Evolutionary conservation across 2,888 invertebrate genomes (phyloP), one percentile per base, ranked within the genome.

Genomic region (Ectobius pallidus): DNA sequence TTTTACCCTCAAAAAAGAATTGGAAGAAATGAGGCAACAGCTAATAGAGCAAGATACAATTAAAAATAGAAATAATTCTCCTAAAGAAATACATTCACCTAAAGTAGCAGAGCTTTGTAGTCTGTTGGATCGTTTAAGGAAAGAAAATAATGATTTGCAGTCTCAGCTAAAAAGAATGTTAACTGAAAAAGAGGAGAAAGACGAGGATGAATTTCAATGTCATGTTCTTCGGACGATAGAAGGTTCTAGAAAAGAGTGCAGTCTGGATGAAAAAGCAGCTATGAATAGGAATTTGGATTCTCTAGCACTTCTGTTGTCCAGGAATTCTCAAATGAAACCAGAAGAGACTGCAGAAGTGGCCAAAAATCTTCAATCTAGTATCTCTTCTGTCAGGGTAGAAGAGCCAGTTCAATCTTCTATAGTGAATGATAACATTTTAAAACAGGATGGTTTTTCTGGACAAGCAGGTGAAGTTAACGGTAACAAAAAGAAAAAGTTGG

Each of bases 21-120:
- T 71, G 27, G 61, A 62, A 46, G 72, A 58, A 18, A 6, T 73
- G 46, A 69, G 69, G 46, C 4, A 25, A 18, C 25, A 69, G 16
- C 34, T 46, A 18, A 42, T 14, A 25, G 34, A 71, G 22, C 39
- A 62, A n/a, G 62, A 62, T 32, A 62, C 27, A 27, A 1, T 11
- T 55, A 55, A 27, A 55, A 55, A 7, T 22, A 55, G 55, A 55
- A n/a, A n/a, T n/a, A n/a, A n/a, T 46, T 16, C 25, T 62, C 27
- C 25, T 65, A 22, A 39, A 42, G 65, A 39, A 25, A 18, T 11
- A 39, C 65, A 65, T 1, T n/a, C 2, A 39, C 2, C 42, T 3
- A 65, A 39, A 39, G 39, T 44, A 14, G 39, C 39, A 6, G 65
- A 65, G 3, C 20, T 65, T 27, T 65, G 42, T 11, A 65, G n/a